Base-by-base conservation (phyloP, 2,888 invertebrate genomes). In the Coremacera marginata region DNA sequence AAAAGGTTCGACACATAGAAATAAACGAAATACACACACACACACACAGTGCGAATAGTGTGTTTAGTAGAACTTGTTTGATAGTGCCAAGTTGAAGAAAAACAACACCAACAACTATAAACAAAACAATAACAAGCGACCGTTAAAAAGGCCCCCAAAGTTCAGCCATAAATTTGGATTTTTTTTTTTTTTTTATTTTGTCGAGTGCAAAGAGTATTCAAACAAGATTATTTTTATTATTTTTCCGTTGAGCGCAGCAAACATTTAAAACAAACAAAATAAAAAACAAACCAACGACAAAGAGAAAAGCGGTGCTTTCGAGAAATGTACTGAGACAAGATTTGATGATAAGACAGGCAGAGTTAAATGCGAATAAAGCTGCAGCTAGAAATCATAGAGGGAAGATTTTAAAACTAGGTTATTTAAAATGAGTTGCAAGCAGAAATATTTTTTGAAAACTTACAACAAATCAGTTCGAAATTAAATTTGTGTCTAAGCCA, bases 121-220 rank as follows among this genome's bases (percentile, higher is more conserved):
- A 68, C 60, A 25, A 49, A 44, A 49, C 51, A 49, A 27, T 51
- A 68, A 49, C 37, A 71, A 71, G 60, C 57, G 57, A 57, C 57
- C 71, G 71, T 71, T 71, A 57, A 71, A 70, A 71, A 71, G 57
- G 57, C 57, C 57, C 57, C 71, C 71, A 60, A 71, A 71, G 71
- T 71, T 71, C 71, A 57, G 60, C 22, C 57, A 71, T 71, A 71
- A 51, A 51, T 51, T 68, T 68, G 27, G 57, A 71, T 71, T 71
- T 22, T 34, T 60, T 55, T 55, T 4, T 37, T 71, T 57, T 14
- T 34, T 19, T 65, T 44, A 16, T 22, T 65, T 9, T 19, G 16
- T 14, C 5, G 57, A 57, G 37, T 60, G 25, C 60, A 19, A 11
- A 34, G 55, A 57, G 22, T 31, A 52, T n/a, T n/a, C 8, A 27